Percentiles rank a stretch among this genome's conserved stretches.
Evolutionary conservation across 1,140 invertebrate species (phyloP).

Genomic region (Papilio machaon): DNA sequence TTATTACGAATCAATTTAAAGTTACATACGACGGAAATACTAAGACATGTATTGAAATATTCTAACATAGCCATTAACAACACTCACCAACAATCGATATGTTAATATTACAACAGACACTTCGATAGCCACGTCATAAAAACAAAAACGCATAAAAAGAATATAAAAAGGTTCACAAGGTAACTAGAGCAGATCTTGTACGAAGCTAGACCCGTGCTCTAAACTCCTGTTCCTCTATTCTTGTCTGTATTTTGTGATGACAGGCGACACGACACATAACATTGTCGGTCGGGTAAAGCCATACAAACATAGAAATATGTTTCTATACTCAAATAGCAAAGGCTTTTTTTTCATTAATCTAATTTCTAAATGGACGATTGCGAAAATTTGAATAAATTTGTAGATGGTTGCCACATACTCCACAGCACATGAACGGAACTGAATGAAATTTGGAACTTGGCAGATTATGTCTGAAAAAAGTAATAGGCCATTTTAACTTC

Average conservation of each 20-base stretch:
- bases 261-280: slow-evolving; percentile 7
- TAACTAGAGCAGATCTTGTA: slow-evolving; percentile 14
- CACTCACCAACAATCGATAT: no score
- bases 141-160: no score
- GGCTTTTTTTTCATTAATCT: not conserved
- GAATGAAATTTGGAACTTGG: no score
- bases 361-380: no score
- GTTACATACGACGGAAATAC: not conserved
- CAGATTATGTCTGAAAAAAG: no score
- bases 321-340: not conserved
- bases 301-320: not conserved
- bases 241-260: not conserved
- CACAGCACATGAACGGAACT: no score
- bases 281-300: not conserved
- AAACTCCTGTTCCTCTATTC: not conserved
- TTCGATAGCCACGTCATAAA: no score
- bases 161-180: not conserved
- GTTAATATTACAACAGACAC: no score
- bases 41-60: not conserved
- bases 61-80: not conserved
- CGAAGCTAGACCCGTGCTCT: not conserved
- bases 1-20: slow-evolving; percentile 18
- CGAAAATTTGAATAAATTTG: no score
- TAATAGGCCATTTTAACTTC: no score
- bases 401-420: no score